Conservation (phyloP, 1,140 invertebrate species). For the Drosophila quadrilineata region DNA sequence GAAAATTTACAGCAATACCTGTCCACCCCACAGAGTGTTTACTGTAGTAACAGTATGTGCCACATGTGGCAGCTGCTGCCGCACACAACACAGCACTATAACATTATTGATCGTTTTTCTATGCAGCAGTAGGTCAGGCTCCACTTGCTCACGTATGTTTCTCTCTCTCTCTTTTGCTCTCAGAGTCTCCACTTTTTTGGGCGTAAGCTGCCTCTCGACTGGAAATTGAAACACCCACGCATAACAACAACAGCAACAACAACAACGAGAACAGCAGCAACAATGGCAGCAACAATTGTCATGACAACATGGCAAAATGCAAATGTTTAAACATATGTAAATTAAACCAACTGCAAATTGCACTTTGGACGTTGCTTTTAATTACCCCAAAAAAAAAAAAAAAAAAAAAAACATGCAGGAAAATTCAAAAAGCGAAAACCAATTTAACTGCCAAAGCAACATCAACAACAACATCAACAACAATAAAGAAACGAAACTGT, state of each 20-base stretch:
- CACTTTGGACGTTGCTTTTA: conserved; percentile 74
- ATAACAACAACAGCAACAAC: conserved; percentile 17
- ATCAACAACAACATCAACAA: conserved; percentile 17
- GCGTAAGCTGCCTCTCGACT: conserved; percentile 40
- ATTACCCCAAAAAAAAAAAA: conserved; percentile 58
- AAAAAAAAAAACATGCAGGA: conserved; percentile 1
- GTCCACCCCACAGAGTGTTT: too few species aligned
- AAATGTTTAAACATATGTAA: conserved; percentile 67
- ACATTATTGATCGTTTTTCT: neutral
- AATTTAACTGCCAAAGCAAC: conserved; percentile 7
- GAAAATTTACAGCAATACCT: too few species aligned
- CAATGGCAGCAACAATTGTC: conserved; percentile 29
- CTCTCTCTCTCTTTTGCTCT: too few species aligned
- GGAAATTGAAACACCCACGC: conserved; percentile 72
- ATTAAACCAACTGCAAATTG: conserved; percentile 64
- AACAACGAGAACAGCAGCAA: neutral
- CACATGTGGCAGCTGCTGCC: conserved; percentile 30
- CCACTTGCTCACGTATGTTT: too few species aligned
- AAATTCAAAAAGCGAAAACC: conserved; percentile 1
- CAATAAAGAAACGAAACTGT: too few species aligned
- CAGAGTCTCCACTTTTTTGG: too few species aligned
- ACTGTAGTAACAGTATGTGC: too few species aligned
- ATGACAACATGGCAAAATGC: conserved; percentile 21
- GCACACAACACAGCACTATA: conserved; percentile 7
- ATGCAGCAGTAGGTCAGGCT: conserved; percentile 62